phyloP scores from a whole-genome alignment of 2,113 vertebrate genomes.

The Brachionichthys hirsutus region DNA sequence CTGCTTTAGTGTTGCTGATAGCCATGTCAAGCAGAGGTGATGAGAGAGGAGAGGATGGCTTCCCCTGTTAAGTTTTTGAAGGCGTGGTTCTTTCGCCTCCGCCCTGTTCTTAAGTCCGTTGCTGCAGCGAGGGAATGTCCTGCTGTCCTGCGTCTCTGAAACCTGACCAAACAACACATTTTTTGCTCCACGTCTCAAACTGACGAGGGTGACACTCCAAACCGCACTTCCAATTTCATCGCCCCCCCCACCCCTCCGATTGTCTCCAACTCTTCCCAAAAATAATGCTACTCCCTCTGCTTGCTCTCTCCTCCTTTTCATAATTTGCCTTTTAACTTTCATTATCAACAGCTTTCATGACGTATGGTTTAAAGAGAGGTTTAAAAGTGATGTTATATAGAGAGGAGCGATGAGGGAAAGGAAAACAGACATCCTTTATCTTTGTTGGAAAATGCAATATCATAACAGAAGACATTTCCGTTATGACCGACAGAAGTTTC shows the following conservation, averaged over 20 bases:
- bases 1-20: slow-evolving; percentile 70
- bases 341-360: slow-evolving; percentile 76
- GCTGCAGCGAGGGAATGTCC: slow-evolving; percentile 63
- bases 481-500: no score
- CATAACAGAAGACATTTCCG: no score
- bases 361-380: slow-evolving; percentile 39
- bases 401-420: slow-evolving; percentile 14
- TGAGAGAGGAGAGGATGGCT: slow-evolving; percentile 60
- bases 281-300: slow-evolving; percentile 55
- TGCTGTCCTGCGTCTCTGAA: slow-evolving; percentile 74
- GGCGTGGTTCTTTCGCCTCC: slow-evolving; percentile 68
- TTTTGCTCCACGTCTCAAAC: slow-evolving; percentile 63
- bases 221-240: slow-evolving; percentile 11
- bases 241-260: slow-evolving; percentile 27
- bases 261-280: slow-evolving; percentile 27
- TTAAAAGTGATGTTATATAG: no score
- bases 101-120: slow-evolving; percentile 31
- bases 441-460: slow-evolving; percentile 21
- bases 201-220: slow-evolving; percentile 63
- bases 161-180: slow-evolving; percentile 70
- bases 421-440: slow-evolving; percentile 16
- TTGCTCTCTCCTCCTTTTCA: slow-evolving; percentile 70
- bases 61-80: slow-evolving; percentile 57
- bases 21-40: slow-evolving; percentile 68
- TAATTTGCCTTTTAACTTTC: slow-evolving; percentile 74